phyloP scores from a whole-genome alignment of 1,140 invertebrate species.

The Megalopta genalis region DNA sequence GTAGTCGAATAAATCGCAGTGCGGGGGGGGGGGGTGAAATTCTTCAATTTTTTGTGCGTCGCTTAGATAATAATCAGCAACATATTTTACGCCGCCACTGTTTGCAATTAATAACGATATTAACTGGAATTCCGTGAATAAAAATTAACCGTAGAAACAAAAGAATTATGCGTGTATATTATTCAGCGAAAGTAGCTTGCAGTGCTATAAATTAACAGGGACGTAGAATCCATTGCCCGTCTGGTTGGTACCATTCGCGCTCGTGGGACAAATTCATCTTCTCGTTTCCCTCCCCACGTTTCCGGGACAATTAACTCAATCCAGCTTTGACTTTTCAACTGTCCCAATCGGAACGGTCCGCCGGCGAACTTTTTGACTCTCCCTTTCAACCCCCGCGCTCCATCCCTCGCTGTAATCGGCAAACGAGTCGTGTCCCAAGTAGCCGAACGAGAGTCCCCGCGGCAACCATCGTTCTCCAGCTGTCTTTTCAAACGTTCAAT shows the following conservation, averaged over 20 bases:
- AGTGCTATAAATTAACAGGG: too few relatives aligned
- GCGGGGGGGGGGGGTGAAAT: too few relatives aligned
- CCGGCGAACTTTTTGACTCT: background rate
- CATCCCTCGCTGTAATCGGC: background rate
- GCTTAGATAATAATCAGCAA: too few relatives aligned
- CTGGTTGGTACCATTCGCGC: background rate
- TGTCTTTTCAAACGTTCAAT: constrained; percentile 44
- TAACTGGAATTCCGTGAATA: too few relatives aligned
- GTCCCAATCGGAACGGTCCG: background rate
- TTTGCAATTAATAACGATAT: too few relatives aligned
- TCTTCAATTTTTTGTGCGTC: too few relatives aligned
- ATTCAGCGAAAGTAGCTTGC: too few relatives aligned
- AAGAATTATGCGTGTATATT: too few relatives aligned
- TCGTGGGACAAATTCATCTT: background rate
- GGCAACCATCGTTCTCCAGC: background rate
- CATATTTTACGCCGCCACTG: too few relatives aligned
- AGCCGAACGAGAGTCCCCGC: background rate
- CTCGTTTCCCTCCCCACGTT: background rate
- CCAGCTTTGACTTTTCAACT: background rate
- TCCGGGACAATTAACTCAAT: background rate
- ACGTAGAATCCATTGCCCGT: too few relatives aligned
- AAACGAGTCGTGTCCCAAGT: background rate
- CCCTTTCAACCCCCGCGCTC: background rate
- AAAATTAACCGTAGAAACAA: too few relatives aligned
- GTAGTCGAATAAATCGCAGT: too few relatives aligned